phyloP scores from a whole-genome alignment of 2,888 invertebrate genomes.

The Agrotis puta region DNA sequence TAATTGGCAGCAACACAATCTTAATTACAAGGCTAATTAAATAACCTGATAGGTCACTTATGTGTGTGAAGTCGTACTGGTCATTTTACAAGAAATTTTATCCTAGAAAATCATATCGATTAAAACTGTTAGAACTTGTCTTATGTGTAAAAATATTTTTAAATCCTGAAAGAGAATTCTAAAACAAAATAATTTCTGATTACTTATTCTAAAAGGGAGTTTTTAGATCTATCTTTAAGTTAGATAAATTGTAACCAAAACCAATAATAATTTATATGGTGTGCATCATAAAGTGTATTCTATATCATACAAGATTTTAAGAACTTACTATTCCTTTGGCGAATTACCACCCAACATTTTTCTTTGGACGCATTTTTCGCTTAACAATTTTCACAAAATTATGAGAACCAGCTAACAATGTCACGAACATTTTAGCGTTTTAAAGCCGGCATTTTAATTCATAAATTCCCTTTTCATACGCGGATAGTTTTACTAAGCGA shows the following conservation, averaged over 20 bases:
- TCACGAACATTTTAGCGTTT: slow-evolving; percentile 15
- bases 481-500: slow-evolving; percentile 15
- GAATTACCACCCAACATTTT: slow-evolving; percentile 2
- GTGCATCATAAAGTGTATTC: no score
- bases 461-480: slow-evolving; percentile 14
- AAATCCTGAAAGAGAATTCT: no score
- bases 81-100: slow-evolving; percentile 11
- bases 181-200: no score
- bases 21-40: slow-evolving; percentile 19
- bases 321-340: slow-evolving; percentile 27
- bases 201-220: no score
- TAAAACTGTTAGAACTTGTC: no score
- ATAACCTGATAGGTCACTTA: slow-evolving; percentile 18
- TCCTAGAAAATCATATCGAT: background rate
- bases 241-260: slow-evolving; percentile 34
- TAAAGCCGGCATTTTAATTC: slow-evolving; percentile 32
- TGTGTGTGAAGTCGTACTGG: background rate
- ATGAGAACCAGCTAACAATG: slow-evolving; percentile 20
- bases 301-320: background rate
- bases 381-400: slow-evolving; percentile 21
- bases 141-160: no score
- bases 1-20: slow-evolving; percentile 18
- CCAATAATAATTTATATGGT: no score
- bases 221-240: background rate
- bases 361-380: slow-evolving; percentile 1